Base-by-base conservation (phyloP, 2,797 vertebrate species). In the Hafferia zeledoni region DNA sequence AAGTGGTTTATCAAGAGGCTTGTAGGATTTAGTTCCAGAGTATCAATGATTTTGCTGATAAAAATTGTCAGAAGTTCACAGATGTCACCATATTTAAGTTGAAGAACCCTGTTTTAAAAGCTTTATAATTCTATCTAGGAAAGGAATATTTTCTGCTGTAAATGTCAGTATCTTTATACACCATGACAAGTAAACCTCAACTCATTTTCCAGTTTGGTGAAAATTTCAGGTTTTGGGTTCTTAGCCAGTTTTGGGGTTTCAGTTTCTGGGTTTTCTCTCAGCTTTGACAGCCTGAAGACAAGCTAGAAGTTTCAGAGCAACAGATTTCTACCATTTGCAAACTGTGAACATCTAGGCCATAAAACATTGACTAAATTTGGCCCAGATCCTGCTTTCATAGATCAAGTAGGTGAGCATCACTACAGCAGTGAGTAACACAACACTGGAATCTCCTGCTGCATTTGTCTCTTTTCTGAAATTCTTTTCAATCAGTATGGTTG, bases 301-400 rank as follows among this genome's bases (percentile, higher is more conserved):
- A 92, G 69, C 60, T 57, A n/a, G 39, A 86, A 50, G 9, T 68
- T 88, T 91, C 71, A 93, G 89, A 93, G 82, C 65, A 95, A 88
- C 76, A 86, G 46, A 88, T 78, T 93, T 86, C 67, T 74, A 83
- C 59, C 87, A 75, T 88, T 93, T 88, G 39, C 72, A 94, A 93
- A 88, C 82, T 83, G 74, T 87, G 87, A 91, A 87, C 78, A 81
- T 87, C 63, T 59, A 39, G 5, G 4, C 43, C 89, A 25, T 72
- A 76, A 79, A 92, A 76, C 44, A 46, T 7, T 37, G 64, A 64
- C 15, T 76, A 87, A 82, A 77, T 70, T 70, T 92, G 90, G 56
- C 71, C 56, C 8, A 30, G 37, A 63, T 68, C 71, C 68, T 80
- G 35, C 57, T 81, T 89, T 81, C 5, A 2, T 28, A 64, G 72